A percentile compares a stretch with the other conserved stretches of the same genome.
phyloP scores from a whole-genome alignment of 1,140 invertebrate genomes.

The Gryllus bimaculatus region DNA sequence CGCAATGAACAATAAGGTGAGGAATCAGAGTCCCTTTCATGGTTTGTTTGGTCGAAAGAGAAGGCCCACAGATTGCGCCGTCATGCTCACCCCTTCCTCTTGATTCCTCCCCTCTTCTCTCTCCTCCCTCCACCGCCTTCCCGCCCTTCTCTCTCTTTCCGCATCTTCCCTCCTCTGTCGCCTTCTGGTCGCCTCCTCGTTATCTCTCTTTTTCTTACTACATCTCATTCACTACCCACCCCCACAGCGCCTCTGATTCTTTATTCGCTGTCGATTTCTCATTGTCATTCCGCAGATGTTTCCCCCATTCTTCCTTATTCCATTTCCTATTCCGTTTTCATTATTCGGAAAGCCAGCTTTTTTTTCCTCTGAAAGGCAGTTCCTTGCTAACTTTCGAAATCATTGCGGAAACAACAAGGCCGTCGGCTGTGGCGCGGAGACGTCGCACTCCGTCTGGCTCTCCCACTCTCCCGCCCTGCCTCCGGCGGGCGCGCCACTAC shows the following conservation, averaged over 20 bases:
- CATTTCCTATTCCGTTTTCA: slow-evolving; percentile 1
- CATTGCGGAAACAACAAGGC: neutral
- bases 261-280: neutral
- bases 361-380: neutral
- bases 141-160: neutral
- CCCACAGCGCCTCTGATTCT: neutral
- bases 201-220: no score
- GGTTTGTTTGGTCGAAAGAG: no score
- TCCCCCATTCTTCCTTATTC: neutral
- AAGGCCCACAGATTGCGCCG: no score
- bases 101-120: neutral
- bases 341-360: neutral
- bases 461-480: no score
- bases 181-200: neutral
- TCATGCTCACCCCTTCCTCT: no score
- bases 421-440: neutral
- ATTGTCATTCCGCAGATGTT: neutral
- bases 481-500: no score
- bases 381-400: neutral
- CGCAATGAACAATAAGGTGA: no score
- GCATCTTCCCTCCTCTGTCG: no score
- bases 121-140: neutral
- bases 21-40: no score
- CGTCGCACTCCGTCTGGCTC: no score
- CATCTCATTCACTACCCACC: no score